Percentiles rank a stretch among this genome's conserved stretches.
Evolutionary conservation across 2,888 invertebrate genomes (phyloP).

Genomic region (Teleogryllus oceanicus): DNA sequence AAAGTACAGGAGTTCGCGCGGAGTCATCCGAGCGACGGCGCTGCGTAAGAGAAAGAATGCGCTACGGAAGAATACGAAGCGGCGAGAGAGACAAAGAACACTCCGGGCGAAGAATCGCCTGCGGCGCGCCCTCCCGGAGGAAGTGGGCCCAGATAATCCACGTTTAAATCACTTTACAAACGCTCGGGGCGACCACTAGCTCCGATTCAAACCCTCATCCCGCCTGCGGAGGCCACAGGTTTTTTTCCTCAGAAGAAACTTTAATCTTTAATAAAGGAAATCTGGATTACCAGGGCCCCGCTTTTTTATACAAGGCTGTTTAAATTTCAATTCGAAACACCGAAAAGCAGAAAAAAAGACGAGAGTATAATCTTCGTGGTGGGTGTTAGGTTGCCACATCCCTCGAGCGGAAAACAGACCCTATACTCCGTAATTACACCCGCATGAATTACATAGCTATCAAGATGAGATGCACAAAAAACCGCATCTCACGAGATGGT

Average conservation of each 20-base stretch:
- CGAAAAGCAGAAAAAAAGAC: not conserved
- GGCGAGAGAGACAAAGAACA: not conserved
- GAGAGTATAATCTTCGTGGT: no score
- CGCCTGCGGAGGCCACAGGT: not conserved
- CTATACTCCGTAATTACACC: not conserved
- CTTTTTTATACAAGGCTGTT: not conserved
- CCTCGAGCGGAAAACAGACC: not conserved
- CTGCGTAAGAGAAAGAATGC: not conserved
- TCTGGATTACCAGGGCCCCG: not conserved
- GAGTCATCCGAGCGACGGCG: not conserved
- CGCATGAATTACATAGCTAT: not conserved
- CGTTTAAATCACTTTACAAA: conserved; percentile 18
- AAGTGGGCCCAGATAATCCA: not conserved
- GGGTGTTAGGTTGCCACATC: conserved; percentile 18
- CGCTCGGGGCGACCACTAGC: not conserved
- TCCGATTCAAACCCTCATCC: not conserved
- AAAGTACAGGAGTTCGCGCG: not conserved
- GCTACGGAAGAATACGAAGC: not conserved
- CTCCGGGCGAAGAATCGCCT: not conserved
- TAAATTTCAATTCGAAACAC: conserved; percentile 18
- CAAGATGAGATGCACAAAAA: not conserved
- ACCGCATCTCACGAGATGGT: not conserved
- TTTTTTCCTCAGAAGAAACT: not conserved
- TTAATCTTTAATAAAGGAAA: conserved; percentile 10
- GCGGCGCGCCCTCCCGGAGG: not conserved